phyloP scores from a whole-genome alignment of 1,140 invertebrate species.

The Anoplolepis gracilipes region DNA sequence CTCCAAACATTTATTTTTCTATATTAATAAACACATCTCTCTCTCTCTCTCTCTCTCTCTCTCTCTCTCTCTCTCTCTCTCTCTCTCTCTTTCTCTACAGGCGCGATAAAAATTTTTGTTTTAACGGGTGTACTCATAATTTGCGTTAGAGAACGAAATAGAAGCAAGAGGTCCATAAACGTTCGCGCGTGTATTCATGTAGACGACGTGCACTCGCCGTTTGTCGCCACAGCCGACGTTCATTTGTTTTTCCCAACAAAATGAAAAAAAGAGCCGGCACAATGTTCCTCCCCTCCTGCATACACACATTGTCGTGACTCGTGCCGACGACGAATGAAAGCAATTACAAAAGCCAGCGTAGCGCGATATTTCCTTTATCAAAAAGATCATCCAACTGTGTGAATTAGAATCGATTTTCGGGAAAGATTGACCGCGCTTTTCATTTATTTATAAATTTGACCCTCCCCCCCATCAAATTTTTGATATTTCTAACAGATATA shows the following conservation, averaged over 20 bases:
- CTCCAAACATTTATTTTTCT: no score
- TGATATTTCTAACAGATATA: background rate
- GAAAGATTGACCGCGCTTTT: background rate
- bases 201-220: slow-evolving; percentile 69
- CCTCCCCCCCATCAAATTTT: background rate
- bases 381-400: slow-evolving; percentile 30
- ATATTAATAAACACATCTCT: no score
- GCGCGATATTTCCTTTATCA: slow-evolving; percentile 32
- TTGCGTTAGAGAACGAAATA: slow-evolving; percentile 39
- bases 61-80: no score
- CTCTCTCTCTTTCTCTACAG: no score
- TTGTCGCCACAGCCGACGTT: slow-evolving; percentile 66
- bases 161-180: slow-evolving; percentile 45
- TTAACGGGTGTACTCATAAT: slow-evolving; percentile 31
- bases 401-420: background rate
- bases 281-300: background rate
- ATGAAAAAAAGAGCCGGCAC: slow-evolving; percentile 55
- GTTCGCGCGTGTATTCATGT: slow-evolving; percentile 67
- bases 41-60: no score
- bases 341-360: slow-evolving; percentile 47
- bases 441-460: slow-evolving; percentile 13
- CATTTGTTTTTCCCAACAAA: slow-evolving; percentile 63
- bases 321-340: slow-evolving; percentile 43
- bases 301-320: slow-evolving; percentile 47
- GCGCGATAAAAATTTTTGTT: background rate